phyloP scores from a whole-genome alignment of 2,797 vertebrate species.

The Anomalospiza imberbis region DNA sequence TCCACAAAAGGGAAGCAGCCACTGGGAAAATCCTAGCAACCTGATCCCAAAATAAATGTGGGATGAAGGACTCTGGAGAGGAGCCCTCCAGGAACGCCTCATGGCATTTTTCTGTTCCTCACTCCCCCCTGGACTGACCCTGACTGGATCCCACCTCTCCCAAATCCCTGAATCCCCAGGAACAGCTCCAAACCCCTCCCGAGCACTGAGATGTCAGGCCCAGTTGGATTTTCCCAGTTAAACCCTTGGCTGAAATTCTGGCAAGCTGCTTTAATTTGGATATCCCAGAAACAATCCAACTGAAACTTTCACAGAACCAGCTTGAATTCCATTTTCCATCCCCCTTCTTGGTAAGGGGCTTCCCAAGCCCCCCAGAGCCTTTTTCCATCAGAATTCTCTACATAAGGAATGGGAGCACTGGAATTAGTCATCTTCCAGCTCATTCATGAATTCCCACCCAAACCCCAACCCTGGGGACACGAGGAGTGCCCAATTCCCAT shows the following conservation, averaged over 20 bases:
- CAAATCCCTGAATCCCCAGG: neutral
- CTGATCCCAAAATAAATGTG: neutral
- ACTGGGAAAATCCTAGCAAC: neutral
- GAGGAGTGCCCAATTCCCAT: neutral
- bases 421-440: neutral
- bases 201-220: neutral
- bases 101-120: neutral
- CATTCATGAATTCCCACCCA: neutral
- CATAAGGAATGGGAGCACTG: neutral
- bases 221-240: neutral
- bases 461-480: accelerated
- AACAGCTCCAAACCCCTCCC: neutral
- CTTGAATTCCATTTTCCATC: neutral
- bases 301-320: neutral
- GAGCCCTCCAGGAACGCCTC: neutral
- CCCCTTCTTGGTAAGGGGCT: neutral
- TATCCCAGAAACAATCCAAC: neutral
- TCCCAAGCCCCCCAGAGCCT: neutral
- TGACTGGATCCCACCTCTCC: neutral
- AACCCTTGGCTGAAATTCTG: neutral
- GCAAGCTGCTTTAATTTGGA: neutral
- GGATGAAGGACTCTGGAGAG: neutral
- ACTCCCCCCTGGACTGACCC: neutral
- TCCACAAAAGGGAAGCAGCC: neutral
- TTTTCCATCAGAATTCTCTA: neutral